These are phyloP conservation scores for Phylloscopus collybita DNA, from an alignment of 2,797 vertebrate species.

Conservation along the genomic window DNA sequence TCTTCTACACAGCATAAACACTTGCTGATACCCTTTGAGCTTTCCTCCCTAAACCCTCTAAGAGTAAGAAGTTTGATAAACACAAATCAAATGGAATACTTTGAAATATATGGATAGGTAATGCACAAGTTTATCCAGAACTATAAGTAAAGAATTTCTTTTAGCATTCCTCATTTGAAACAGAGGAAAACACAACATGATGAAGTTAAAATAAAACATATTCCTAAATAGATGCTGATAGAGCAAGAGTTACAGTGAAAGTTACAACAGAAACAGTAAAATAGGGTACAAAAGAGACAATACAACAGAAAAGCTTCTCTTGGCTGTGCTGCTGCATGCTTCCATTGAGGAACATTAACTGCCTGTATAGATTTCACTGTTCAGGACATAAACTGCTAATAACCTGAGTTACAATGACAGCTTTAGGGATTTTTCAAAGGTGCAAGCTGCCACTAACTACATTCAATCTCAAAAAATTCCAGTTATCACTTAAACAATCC, in stretches of 20 bases:
- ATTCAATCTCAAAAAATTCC: not conserved
- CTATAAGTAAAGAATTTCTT: not conserved
- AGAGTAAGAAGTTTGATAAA: not conserved
- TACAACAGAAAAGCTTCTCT: not conserved
- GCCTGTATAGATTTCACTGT: not conserved
- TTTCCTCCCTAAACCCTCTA: not conserved
- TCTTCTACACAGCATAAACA: not conserved
- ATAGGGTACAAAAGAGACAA: not conserved
- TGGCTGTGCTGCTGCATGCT: not conserved
- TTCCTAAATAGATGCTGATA: not conserved
- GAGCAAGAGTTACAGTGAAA: not conserved
- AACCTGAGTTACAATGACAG: not conserved
- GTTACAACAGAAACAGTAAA: not conserved
- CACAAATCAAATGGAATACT: not conserved
- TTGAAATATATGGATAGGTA: not conserved
- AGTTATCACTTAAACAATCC: not conserved
- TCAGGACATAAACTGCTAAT: not conserved
- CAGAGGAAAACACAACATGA: not conserved
- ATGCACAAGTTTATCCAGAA: not conserved
- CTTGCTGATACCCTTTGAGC: not conserved
- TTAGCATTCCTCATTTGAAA: slow-evolving; percentile 6
- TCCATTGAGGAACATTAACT: not conserved
- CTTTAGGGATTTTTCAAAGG: not conserved
- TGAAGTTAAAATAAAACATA: not conserved
- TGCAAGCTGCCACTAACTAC: not conserved